Percentiles rank a stretch among this genome's conserved stretches.
Conservation (phyloP, 2,113 vertebrate species). For the Chlorodrepanis virens region DNA sequence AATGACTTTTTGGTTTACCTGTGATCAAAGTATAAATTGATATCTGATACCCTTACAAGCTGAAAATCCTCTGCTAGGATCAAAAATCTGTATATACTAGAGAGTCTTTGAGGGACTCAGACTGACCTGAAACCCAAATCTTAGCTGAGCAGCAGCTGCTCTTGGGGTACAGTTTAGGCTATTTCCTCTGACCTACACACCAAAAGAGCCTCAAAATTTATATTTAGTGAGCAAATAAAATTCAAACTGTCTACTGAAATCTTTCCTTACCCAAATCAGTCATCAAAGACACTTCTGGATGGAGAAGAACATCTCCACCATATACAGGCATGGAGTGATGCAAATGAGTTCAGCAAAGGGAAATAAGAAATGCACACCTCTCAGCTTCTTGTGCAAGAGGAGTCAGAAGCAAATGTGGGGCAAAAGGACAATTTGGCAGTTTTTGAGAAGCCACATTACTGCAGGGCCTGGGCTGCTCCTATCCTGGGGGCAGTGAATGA, state of each 20-base stretch:
- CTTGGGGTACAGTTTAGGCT: neutral
- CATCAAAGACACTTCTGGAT: neutral
- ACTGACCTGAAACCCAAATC: neutral
- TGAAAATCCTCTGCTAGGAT: neutral
- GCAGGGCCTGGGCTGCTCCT: neutral
- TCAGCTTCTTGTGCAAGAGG: neutral
- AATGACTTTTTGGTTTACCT: neutral
- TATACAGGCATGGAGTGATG: neutral
- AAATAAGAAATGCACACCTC: neutral
- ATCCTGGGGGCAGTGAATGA: accelerated
- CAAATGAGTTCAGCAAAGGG: neutral
- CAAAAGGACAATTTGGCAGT: neutral
- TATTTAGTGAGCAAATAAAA: neutral
- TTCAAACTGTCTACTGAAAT: neutral
- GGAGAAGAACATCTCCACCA: neutral
- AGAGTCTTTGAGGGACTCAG: neutral
- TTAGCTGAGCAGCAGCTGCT: neutral
- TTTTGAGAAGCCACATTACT: neutral
- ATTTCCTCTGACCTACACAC: neutral
- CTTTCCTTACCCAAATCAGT: neutral
- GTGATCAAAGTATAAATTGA: neutral
- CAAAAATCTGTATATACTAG: neutral
- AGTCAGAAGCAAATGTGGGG: neutral
- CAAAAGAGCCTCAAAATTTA: neutral
- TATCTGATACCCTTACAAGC: neutral